phyloP scores from a whole-genome alignment of 2,888 invertebrate genomes.

The Sinohyriopsis cumingii region DNA sequence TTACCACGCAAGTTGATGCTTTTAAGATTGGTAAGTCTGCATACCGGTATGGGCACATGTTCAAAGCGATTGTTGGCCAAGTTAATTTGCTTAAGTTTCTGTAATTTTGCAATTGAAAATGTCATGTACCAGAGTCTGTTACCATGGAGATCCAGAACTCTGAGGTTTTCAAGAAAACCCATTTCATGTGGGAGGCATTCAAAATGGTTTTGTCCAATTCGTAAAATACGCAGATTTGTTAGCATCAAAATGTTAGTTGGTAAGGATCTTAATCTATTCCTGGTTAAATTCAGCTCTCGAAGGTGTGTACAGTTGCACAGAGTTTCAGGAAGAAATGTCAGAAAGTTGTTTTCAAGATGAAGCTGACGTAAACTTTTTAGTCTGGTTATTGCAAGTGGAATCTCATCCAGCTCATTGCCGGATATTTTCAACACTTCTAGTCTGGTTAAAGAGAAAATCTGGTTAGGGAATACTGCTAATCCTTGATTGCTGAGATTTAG shows the following conservation, averaged over 20 bases:
- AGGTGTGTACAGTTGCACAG: slow-evolving; percentile 64
- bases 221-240: slow-evolving; percentile 40
- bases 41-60: slow-evolving; percentile 59
- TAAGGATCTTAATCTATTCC: slow-evolving; percentile 52
- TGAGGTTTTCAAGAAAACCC: slow-evolving; percentile 56
- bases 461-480: slow-evolving; percentile 52
- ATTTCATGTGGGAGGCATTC: slow-evolving; percentile 65
- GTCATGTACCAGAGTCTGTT: slow-evolving; percentile 68
- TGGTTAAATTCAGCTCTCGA: slow-evolving; percentile 52
- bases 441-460: slow-evolving; percentile 54
- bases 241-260: slow-evolving; percentile 49
- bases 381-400: slow-evolving; percentile 58
- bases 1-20: slow-evolving; percentile 57
- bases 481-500: slow-evolving; percentile 54
- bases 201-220: slow-evolving; percentile 61
- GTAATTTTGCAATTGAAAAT: slow-evolving; percentile 56
- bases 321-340: slow-evolving; percentile 62
- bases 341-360: slow-evolving; percentile 55
- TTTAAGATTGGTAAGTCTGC: slow-evolving; percentile 50
- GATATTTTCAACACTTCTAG: slow-evolving; percentile 61
- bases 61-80: slow-evolving; percentile 66
- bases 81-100: slow-evolving; percentile 57
- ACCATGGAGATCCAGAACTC: slow-evolving; percentile 60
- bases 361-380: slow-evolving; percentile 58
- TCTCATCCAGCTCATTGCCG: slow-evolving; percentile 56